Evolutionary conservation across 2,888 invertebrate genomes (phyloP).

Genomic region (Parochlus steinenii): DNA sequence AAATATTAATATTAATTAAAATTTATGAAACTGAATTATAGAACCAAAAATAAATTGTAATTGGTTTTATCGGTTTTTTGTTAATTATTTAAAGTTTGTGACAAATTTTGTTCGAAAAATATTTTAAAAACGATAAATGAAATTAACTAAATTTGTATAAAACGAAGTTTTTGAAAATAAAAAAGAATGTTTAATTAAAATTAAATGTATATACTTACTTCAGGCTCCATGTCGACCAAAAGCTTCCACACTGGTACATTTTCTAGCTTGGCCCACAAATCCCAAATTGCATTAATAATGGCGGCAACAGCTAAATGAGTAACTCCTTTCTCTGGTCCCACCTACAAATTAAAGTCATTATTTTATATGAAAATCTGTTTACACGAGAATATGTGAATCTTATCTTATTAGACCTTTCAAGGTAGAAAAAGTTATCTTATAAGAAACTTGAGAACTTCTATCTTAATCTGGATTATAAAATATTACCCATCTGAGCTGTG

Average conservation of each 20-base stretch:
- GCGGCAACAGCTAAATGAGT: conserved; percentile 77
- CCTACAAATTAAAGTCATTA: conserved; percentile 30
- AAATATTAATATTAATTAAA: no score
- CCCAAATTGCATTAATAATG: conserved; percentile 82
- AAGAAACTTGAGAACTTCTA: neutral
- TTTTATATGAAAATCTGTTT: conserved; percentile 8
- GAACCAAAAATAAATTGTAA: no score
- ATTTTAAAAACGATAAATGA: neutral
- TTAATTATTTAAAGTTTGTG: no score
- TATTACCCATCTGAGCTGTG: conserved; percentile 79
- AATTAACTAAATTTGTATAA: neutral
- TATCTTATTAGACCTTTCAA: no score
- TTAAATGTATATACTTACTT: conserved; percentile 28
- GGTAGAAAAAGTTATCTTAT: no score
- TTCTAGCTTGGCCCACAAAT: conserved; percentile 73
- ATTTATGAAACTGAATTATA: no score
- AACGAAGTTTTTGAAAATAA: neutral
- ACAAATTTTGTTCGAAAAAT: neutral
- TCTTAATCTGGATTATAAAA: conserved; percentile 3
- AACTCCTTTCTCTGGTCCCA: conserved; percentile 84
- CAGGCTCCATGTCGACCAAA: conserved; percentile 65
- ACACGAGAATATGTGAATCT: neutral
- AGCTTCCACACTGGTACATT: conserved; percentile 78
- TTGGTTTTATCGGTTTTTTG: no score
- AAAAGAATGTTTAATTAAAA: conserved; percentile 13